Conservation (phyloP, 2,797 vertebrate species). For the Sebastes steindachneri region DNA sequence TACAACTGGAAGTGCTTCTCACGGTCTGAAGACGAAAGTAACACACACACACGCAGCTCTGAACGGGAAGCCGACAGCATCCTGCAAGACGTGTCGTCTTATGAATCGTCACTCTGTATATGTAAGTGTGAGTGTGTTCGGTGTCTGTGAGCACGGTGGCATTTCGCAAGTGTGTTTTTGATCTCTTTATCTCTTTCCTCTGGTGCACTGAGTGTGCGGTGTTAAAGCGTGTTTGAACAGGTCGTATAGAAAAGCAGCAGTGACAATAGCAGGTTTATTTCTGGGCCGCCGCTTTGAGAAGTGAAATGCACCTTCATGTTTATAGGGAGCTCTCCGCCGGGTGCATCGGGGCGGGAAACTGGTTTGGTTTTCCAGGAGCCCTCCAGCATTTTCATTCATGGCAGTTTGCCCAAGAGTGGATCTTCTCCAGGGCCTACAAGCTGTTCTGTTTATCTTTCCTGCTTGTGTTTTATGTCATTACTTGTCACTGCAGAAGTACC, state of each 20-base stretch:
- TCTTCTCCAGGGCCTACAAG: constrained; percentile 14
- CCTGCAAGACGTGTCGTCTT: background rate
- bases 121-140: background rate
- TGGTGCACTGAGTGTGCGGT: background rate
- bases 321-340: background rate
- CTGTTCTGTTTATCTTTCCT: constrained; percentile 15
- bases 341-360: constrained; percentile 31
- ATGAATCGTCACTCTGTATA: background rate
- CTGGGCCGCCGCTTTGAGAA: constrained; percentile 7
- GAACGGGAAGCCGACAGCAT: constrained; percentile 32
- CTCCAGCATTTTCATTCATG: constrained; percentile 42
- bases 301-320: constrained; percentile 37
- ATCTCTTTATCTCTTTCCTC: background rate
- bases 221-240: constrained; percentile 53
- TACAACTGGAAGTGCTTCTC: background rate
- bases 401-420: constrained; percentile 6
- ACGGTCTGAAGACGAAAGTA: background rate
- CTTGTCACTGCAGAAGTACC: constrained; percentile 19
- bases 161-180: constrained; percentile 10
- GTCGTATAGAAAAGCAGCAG: constrained; percentile 8
- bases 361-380: constrained; percentile 54
- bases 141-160: background rate
- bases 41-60: background rate
- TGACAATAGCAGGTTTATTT: constrained; percentile 50
- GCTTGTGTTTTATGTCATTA: constrained; percentile 5